Base-by-base conservation (phyloP, 2,113 vertebrate species). In the human region DNA sequence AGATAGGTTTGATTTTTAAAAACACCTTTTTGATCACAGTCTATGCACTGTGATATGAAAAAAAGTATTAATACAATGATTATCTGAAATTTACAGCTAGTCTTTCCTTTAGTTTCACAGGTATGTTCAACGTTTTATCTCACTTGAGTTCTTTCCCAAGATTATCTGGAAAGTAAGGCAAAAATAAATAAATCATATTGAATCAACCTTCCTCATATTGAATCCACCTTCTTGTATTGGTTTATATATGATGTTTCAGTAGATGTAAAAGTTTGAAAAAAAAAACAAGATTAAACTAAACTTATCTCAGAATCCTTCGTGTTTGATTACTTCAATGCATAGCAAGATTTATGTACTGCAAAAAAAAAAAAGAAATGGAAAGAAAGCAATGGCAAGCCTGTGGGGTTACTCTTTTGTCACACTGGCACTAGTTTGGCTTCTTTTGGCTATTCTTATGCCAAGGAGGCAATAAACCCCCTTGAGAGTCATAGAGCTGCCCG, bases 391-490 rank as follows among this genome's bases (percentile, higher is more conserved):
- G 13, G 3, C 80, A 2, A 93, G 96, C 97, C 98, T 94, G 94
- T 97, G 98, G 98, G 98, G 88, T 93, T 96, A 50, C 64, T 92
- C 94, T 94, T 98, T 97, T 98, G 98, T 97, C 97, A 30, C 88
- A 30, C 68, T 30, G 93, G 96, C 96, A 75, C 98, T 93, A 11
- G 89, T 96, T 97, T 97, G 98, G 97, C 97, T 98, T 97, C 98
- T 98, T 38, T 64, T 70, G 48, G 64, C 98, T 98, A 96, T 98
- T 98, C 98, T 98, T 97, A 97, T 98, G 98, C 98, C 98, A 97
- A 98, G 97, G 98, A 98, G 97, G 98, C 97, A 98, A 98, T 98
- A 98, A 99, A 98, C 93, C 96, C 98, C 98, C 98, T 95, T 81
- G 72, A 97, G 97, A 98, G 98, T 91, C 97, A 76, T n/a, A 90